Base-by-base conservation (phyloP, 2,888 invertebrate genomes). In the Oscheius sp. region DNA sequence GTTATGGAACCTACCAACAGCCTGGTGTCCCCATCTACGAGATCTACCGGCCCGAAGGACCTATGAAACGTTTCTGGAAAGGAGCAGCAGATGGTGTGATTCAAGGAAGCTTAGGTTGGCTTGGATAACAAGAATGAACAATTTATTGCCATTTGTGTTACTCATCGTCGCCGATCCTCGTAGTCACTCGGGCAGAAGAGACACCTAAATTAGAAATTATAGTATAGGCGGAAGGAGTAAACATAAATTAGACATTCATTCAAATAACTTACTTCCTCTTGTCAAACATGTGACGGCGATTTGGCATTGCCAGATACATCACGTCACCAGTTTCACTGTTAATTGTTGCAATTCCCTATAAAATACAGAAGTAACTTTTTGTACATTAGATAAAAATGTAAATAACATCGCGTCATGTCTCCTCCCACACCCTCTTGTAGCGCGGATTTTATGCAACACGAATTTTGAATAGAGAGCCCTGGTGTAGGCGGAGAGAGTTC, bases 301-400 rank as follows among this genome's bases (percentile, higher is more conserved):
- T 43, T 12, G 71, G 71, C n/a, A 71, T 21, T 2, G 71, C 63
- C 35, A 71, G 49, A 23, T 45, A 71, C 53, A 61, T 56, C 16
- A 71, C 46, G 52, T 71, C 71, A 23, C 71, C 71, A n/a, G 71
- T 55, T n/a, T 71, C 71, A 13, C 25, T 23, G 53, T 71, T 71
- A 29, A 71, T 56, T n/a, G 71, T 71, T 1, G 71, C 61, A 53
- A 71, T 71, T 46, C 71, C 71, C 71, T 71, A 59, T 3, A n/a
- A n/a, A n/a, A 68, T 46, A 49, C n/a, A 55, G 21, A 25, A n/a
- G 16, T 5, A 49, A 7, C 13, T 3, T 49, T 35, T 9, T 35
- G 5, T 9, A 3, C 35, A 35, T 35, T 35, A 9, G 13, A 18
- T 49, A n/a, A 49, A 3, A 49, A 49, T n/a, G 49, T n/a, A 18